phyloP scores from a whole-genome alignment of 2,797 vertebrate genomes.

The Hydrophis major region DNA sequence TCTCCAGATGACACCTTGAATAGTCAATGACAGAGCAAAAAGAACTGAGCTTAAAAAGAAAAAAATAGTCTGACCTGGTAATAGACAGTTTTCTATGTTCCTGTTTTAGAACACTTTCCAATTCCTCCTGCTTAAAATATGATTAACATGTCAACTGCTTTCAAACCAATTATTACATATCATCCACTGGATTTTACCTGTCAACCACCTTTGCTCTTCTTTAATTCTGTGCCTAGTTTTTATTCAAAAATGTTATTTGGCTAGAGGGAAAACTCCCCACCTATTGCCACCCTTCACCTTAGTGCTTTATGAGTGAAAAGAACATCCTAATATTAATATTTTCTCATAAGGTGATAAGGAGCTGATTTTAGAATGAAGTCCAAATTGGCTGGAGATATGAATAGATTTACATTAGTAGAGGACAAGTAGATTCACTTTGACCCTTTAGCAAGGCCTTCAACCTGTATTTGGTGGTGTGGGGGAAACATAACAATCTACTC shows the following conservation, averaged over 20 bases:
- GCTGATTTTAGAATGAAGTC: constrained; percentile 14
- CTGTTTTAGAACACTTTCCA: neutral
- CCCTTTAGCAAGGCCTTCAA: neutral
- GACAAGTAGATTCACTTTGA: constrained; percentile 3
- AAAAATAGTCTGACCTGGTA: neutral
- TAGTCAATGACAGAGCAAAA: neutral
- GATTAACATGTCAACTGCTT: constrained; percentile 68
- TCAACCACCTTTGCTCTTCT: constrained; percentile 63
- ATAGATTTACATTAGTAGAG: constrained; percentile 26
- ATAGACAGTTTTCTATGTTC: neutral
- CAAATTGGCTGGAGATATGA: constrained; percentile 12
- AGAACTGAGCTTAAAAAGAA: neutral
- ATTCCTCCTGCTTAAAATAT: constrained; percentile 49
- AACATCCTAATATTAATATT: constrained; percentile 43
- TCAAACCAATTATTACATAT: constrained; percentile 74
- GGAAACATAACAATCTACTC: neutral
- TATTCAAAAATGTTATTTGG: constrained; percentile 73
- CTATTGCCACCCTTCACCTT: constrained; percentile 58
- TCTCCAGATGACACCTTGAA: neutral
- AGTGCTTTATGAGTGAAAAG: constrained; percentile 48
- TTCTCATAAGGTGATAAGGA: constrained; percentile 10
- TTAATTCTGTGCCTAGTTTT: constrained; percentile 72
- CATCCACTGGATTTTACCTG: constrained; percentile 73
- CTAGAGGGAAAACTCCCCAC: constrained; percentile 53
- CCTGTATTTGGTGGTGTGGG: neutral